phyloP scores from a whole-genome alignment of 1,140 invertebrate genomes.

The Ooceraea biroi region DNA sequence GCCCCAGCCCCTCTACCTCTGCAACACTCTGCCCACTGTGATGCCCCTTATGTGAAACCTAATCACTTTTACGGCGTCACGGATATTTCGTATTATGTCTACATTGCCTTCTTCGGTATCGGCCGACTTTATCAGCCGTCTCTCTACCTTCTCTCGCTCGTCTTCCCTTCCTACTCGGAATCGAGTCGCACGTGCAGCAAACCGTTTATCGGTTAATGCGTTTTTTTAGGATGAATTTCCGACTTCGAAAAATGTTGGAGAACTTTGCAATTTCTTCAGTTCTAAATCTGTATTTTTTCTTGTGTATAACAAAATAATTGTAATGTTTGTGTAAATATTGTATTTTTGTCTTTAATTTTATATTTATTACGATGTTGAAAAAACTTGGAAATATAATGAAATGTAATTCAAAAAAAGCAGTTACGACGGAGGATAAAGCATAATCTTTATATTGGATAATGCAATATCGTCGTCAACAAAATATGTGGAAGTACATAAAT shows the following conservation, averaged over 20 bases:
- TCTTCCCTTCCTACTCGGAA: not conserved
- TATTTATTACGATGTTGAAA: not conserved
- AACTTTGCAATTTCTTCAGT: slow-evolving; percentile 20
- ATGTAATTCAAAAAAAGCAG: not conserved
- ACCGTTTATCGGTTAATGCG: slow-evolving; percentile 33
- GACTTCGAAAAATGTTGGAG: not conserved
- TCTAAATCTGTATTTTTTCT: not conserved
- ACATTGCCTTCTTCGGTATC: slow-evolving; percentile 77
- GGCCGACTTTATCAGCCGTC: slow-evolving; percentile 73
- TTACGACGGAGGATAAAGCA: not conserved
- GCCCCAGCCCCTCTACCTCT: slow-evolving; percentile 61
- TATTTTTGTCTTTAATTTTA: slow-evolving; percentile 4
- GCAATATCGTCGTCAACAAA: not conserved
- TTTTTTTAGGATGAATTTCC: not conserved
- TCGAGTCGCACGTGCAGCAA: slow-evolving; percentile 15
- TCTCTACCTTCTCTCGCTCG: not conserved
- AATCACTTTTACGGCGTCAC: slow-evolving; percentile 82
- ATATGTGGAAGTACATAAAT: slow-evolving; percentile 59
- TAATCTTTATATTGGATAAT: slow-evolving; percentile 30
- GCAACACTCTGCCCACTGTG: slow-evolving; percentile 23
- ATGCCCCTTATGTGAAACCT: slow-evolving; percentile 80
- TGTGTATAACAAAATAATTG: not conserved
- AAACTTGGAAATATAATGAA: slow-evolving; percentile 2
- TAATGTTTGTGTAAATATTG: not conserved
- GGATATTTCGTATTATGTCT: slow-evolving; percentile 80